A percentile compares a stretch with the other conserved stretches of the same genome.
These are phyloP conservation scores for Eclectus roratus DNA, from an alignment of 2,113 vertebrate genomes.

Conservation along the genomic window DNA sequence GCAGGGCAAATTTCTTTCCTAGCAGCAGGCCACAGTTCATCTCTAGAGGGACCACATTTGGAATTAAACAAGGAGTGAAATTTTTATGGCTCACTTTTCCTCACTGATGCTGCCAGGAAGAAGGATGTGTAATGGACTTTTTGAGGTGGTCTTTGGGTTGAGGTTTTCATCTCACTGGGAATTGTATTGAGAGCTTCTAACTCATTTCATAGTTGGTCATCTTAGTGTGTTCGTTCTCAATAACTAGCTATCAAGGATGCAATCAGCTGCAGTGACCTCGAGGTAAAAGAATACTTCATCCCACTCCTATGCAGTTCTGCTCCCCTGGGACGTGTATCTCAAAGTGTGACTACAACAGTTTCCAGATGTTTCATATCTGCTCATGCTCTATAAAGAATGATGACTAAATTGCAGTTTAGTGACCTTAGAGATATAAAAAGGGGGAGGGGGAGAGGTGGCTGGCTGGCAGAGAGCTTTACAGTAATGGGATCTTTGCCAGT, in stretches of 20 bases:
- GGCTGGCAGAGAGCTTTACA: slow-evolving; percentile 53
- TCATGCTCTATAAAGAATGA: slow-evolving; percentile 60
- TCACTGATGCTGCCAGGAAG: neutral
- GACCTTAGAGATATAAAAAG: slow-evolving; percentile 58
- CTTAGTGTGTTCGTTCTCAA: neutral
- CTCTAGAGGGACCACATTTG: slow-evolving; percentile 18
- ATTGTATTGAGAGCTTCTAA: neutral
- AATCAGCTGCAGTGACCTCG: neutral
- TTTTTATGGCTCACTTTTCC: slow-evolving; percentile 18
- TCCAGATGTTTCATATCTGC: slow-evolving; percentile 54
- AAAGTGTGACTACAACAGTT: slow-evolving; percentile 43
- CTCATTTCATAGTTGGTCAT: neutral
- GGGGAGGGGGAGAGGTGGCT: slow-evolving; percentile 42
- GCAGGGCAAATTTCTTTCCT: slow-evolving; percentile 39
- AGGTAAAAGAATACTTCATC: neutral
- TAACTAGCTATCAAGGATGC: neutral
- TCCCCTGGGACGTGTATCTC: slow-evolving; percentile 13
- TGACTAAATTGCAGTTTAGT: slow-evolving; percentile 62
- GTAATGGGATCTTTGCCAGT: slow-evolving; percentile 62
- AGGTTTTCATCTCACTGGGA: neutral
- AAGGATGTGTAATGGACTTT: neutral
- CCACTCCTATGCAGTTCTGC: neutral
- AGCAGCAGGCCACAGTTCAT: slow-evolving; percentile 39
- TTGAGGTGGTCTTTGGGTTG: neutral
- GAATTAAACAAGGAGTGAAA: slow-evolving; percentile 38